Base-by-base conservation (phyloP, 2,113 vertebrate genomes). In the Nesospiza acunhae region DNA sequence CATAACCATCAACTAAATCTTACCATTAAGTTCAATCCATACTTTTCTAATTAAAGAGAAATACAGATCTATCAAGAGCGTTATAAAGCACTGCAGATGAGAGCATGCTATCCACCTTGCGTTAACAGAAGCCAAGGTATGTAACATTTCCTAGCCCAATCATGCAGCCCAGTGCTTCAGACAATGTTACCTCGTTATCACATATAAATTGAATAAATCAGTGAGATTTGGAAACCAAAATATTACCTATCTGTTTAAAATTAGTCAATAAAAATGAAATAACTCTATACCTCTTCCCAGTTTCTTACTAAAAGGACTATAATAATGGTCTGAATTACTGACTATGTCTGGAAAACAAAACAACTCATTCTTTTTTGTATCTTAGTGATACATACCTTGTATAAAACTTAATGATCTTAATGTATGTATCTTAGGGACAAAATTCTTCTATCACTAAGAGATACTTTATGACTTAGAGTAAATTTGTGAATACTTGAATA, bases 111-210 rank as follows among this genome's bases (percentile, higher is more conserved):
- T 27, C 27, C 41, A n/a, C 31, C 24, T 69, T 35, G 17, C 2
- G 0, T 28, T 84, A 69, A 69, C 42, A 37, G 17, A 87, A 81
- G 50, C 14, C 41, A 44, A 59, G 21, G 15, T 10, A 52, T 2
- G 3, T 30, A 76, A 56, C 9, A 68, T 35, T 69, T 73, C 53
- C 53, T 39, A 64, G 30, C 7, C 44, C 20, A 78, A 9, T 10
- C 23, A 11, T 0, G 2, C 3, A 66, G 24, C 16, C 14, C 49
- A 46, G 15, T 26, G 35, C 44, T 63, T 63, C 63, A 52, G 35
- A 47, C 11, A 31, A 26, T 1, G 1, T 27, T 15, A 63, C 19
- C 28, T 21, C 3, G 0, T 20, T 9, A 63, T 41, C 5, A 19
- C 20, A 23, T 4, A 27, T 8, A 49, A 87, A 39, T 4, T 2